phyloP scores from a whole-genome alignment of 2,797 vertebrate species.

The Picus viridis region DNA sequence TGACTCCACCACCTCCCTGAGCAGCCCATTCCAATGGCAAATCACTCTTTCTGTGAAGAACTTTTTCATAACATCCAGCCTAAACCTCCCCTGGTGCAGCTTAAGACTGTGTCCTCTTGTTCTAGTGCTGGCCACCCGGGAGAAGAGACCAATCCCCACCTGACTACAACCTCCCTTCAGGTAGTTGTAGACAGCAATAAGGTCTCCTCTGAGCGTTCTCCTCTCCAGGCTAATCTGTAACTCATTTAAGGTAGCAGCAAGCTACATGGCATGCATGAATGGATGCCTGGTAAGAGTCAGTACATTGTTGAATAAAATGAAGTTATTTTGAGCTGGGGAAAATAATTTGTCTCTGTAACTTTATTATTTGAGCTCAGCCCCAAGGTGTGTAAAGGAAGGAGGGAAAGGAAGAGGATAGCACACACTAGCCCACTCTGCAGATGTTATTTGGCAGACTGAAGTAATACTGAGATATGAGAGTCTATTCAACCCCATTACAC shows the following conservation, averaged over 20 bases:
- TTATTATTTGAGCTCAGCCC: background rate
- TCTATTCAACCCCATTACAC: background rate
- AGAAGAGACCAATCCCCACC: too few species aligned
- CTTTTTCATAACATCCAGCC: too few species aligned
- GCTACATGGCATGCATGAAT: background rate
- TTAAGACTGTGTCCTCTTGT: too few species aligned
- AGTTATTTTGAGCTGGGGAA: background rate
- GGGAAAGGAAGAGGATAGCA: background rate
- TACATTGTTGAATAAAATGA: background rate
- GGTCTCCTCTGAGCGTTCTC: too few species aligned
- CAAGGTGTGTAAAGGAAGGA: background rate
- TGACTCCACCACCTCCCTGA: too few species aligned
- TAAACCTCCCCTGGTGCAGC: too few species aligned
- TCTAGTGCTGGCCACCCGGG: too few species aligned
- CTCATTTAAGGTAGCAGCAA: background rate
- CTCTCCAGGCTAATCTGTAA: background rate
- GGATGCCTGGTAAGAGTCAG: background rate
- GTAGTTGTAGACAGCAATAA: too few species aligned
- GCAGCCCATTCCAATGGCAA: too few species aligned
- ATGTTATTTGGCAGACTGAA: background rate
- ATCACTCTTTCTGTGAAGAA: too few species aligned
- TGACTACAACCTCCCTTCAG: too few species aligned
- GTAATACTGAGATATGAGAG: background rate
- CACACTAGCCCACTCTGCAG: background rate
- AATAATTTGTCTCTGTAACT: background rate